Base-by-base conservation (phyloP, 2,888 invertebrate species). In the Caradrina kadenii region DNA sequence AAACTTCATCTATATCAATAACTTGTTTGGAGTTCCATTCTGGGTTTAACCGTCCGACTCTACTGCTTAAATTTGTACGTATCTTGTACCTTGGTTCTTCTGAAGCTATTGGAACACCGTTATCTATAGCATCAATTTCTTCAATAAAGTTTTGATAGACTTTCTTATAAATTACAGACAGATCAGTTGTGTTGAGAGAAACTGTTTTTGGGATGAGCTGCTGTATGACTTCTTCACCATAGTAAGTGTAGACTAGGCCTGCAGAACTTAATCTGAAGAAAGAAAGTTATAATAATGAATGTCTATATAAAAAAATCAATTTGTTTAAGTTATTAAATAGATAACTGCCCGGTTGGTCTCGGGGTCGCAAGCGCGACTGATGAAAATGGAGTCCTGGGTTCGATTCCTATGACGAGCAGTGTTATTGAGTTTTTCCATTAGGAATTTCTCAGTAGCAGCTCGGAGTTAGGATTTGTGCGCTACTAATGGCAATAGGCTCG, bases 71-170 rank as follows among this genome's bases (percentile, higher is more conserved):
- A 90, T 97, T 96, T 0, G 99, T 98, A 1, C 96, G 96, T n/a
- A 99, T 98, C 76, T 96, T 96, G 90, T 99, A 99, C 42, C 93
- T 95, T 0, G 97, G 97, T 86, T 97, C 97, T 1, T 97, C 97
- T 53, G 97, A 97, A 76, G 96, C 97, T 96, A 98, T 98, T 0
- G 97, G 97, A 0, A 99, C 96, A n/a, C 99, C 99, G 95, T 99
- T 99, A 91, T 99, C 99, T 66, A 99, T 98, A 0, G 98, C 99
- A 94, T 99, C 99, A 72, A 99, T 96, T 96, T 99, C 99, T 94
- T 98, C 97, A 17, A 99, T 97, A 66, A 99, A 98, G 69, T 96
- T 96, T 79, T 98, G 97, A 91, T 99, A 99, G 0, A 99, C 96
- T 89, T 97, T 97, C 76, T 96, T 94, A 86, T 96, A 98, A 17